Conservation (phyloP, 2,797 vertebrate genomes). For the Odontamblyopus lacepedii region DNA sequence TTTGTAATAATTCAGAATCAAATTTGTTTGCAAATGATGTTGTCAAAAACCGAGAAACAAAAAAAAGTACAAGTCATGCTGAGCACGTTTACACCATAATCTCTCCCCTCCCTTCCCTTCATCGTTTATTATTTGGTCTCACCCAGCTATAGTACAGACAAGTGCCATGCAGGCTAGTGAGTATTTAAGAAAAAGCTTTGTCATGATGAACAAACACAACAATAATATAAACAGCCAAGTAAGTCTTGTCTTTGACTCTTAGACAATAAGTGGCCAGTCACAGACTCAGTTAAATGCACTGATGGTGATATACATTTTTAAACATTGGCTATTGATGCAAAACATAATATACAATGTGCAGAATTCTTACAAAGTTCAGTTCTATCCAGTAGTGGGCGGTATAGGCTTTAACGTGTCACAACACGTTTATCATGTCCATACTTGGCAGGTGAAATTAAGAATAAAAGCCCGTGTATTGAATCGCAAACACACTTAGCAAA, state of each 20-base stretch:
- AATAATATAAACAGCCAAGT: too few species aligned
- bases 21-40: background rate
- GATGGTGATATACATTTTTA: too few species aligned
- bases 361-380: background rate
- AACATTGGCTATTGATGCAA: too few species aligned
- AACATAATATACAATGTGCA: too few species aligned
- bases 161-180: background rate
- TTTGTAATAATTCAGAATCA: background rate
- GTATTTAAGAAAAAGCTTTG: background rate
- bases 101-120: too few species aligned
- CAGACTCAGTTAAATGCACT: too few species aligned
- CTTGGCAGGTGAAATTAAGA: background rate
- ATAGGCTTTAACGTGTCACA: background rate
- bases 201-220: background rate
- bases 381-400: background rate
- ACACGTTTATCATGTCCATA: background rate
- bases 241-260: too few species aligned
- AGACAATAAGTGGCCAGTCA: too few species aligned
- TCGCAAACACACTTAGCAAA: background rate
- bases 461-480: background rate
- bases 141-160: background rate
- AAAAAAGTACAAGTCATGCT: too few species aligned
- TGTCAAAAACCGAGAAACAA: background rate
- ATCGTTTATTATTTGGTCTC: background rate
- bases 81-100: too few species aligned